Percentiles rank a stretch among this genome's conserved stretches.
Evolutionary conservation across 2,888 invertebrate genomes (phyloP).

Genomic region (Amiota mariae): DNA sequence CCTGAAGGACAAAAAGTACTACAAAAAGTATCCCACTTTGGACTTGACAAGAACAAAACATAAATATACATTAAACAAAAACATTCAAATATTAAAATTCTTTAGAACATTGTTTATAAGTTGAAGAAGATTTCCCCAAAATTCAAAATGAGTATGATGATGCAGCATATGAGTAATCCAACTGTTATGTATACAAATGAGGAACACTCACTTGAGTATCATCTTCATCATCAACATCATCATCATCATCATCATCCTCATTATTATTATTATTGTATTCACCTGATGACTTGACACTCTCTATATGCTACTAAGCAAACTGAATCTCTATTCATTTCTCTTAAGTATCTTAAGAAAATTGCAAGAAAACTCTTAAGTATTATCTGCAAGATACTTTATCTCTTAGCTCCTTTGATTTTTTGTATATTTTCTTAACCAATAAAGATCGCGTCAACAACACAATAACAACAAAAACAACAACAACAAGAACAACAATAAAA

Average conservation of each 20-base stretch:
- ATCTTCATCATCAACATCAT: conserved; percentile 52
- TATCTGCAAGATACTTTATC: conserved; percentile 34
- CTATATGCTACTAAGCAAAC: not conserved
- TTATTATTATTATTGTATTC: too few relatives aligned
- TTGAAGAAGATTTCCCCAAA: too few relatives aligned
- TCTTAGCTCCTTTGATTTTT: not conserved
- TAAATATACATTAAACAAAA: conserved; percentile 7
- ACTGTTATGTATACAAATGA: conserved; percentile 34
- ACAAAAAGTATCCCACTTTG: too few relatives aligned
- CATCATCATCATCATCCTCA: not conserved
- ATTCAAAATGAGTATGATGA: not conserved
- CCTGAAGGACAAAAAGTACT: too few relatives aligned
- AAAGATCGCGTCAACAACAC: conserved; percentile 38
- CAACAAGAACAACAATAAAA: conserved; percentile 40
- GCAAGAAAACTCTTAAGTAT: conserved; percentile 44
- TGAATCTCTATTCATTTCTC: not conserved
- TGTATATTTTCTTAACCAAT: conserved; percentile 53
- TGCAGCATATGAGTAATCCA: conserved; percentile 59
- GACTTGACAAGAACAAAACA: not conserved
- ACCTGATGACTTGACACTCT: not conserved
- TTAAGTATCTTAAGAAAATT: conserved; percentile 16
- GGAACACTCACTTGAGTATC: conserved; percentile 45
- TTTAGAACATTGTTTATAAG: conserved; percentile 26
- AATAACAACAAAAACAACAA: conserved; percentile 54
- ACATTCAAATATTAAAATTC: not conserved